Percentiles rank a stretch among this genome's conserved stretches.
These are phyloP conservation scores for Florisuga fusca DNA, from an alignment of 2,797 vertebrate genomes.

Conservation along the genomic window DNA sequence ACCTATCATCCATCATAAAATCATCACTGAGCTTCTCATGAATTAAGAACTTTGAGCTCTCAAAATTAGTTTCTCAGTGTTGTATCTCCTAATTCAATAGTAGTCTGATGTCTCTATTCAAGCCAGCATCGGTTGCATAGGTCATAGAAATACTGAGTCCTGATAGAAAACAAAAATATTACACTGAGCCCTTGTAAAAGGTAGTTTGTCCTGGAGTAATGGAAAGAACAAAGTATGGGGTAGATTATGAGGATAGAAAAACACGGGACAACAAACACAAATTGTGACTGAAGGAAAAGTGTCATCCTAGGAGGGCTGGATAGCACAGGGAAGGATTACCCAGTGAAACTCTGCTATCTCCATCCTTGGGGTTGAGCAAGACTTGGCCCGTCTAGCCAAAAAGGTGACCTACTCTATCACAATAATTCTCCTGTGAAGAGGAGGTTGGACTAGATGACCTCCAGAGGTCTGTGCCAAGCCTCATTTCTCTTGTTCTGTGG, in stretches of 20 bases:
- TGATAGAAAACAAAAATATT: neutral
- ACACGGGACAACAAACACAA: neutral
- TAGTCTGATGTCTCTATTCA: neutral
- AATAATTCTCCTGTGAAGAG: neutral
- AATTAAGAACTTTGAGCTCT: neutral
- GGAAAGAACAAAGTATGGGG: neutral
- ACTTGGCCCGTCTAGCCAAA: neutral
- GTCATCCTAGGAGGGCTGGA: rapidly evolving
- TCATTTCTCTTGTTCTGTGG: neutral
- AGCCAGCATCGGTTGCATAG: neutral
- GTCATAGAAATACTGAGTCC: neutral
- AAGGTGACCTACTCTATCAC: neutral
- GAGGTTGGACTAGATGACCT: neutral
- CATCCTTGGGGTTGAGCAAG: neutral
- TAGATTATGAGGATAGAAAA: neutral
- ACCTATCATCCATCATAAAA: neutral
- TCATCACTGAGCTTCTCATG: neutral
- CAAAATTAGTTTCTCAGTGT: constrained; percentile 19
- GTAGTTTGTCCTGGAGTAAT: neutral
- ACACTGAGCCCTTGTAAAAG: neutral
- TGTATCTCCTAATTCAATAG: neutral
- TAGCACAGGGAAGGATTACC: neutral
- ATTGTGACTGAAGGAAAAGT: neutral
- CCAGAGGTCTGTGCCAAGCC: neutral
- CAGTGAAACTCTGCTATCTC: neutral